Evolutionary conservation across 2,113 vertebrate genomes (phyloP), one percentile per base, ranked within the genome.

Genomic region (Coryphaenoides rupestris): DNA sequence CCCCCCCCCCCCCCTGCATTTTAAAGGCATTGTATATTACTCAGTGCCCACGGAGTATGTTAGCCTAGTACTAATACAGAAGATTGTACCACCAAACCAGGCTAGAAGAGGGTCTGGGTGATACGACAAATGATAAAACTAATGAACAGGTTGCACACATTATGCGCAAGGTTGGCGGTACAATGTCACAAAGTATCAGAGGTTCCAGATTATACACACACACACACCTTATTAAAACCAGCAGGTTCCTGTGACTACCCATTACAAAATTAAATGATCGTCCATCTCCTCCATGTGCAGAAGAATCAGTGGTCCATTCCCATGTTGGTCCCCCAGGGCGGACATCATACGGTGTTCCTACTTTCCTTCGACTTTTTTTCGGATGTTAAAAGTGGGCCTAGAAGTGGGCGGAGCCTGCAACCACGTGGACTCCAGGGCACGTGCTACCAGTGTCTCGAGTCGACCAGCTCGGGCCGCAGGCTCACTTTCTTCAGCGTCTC

Each of bases 401-500:
- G 73, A 58, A 50, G 5, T 16, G 5, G 1, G n/a, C n/a, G 15
- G 5, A 50, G 15, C 17, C 47, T 50, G 5, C 47, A 50, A 5
- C 47, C 47, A 50, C 17, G 33, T 12, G 4, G 33, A 12, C 9
- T 50, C 47, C 47, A 6, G n/a, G 15, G 15, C 13, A 4, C 1
- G 15, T 17, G 74, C 86, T 94, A 98, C 97, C 95, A 99, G 80
- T 98, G 96, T 65, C 96, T 91, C 0, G 94, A 96, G 62, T 98
- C 92, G 73, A 97, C 91, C 80, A 99, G 91, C 86, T 99, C 96
- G 0, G 96, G 95, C 1, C 96, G 88, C 28, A 98, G 83, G 80
- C 97, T 99, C 58, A 98, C 82, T 68, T 94, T 99, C 88, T 99
- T 99, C 45, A 99, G 91, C 0, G 94, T 95, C 74, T 99, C 97